phyloP scores from a whole-genome alignment of 2,888 invertebrate species.

The Himalopsyche anomala region DNA sequence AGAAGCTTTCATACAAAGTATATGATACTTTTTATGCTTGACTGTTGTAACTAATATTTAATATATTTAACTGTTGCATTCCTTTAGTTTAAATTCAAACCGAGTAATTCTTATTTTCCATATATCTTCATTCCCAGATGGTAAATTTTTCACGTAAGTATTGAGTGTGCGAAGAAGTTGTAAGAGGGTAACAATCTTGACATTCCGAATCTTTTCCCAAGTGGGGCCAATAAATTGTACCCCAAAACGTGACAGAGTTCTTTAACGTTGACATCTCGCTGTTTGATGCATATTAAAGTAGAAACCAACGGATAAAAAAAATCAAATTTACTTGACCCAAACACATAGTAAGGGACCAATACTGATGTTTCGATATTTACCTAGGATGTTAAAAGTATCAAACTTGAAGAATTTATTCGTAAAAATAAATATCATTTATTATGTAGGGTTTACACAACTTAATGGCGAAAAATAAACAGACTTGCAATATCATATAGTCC shows the following conservation, averaged over 20 bases:
- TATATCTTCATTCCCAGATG: neutral
- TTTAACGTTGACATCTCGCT: neutral
- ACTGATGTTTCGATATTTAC: neutral
- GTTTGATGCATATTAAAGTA: constrained; percentile 35
- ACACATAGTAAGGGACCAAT: neutral
- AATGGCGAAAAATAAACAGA: too few relatives aligned
- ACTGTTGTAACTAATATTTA: neutral
- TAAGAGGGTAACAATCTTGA: neutral
- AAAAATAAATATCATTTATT: too few relatives aligned
- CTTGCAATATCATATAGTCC: too few relatives aligned
- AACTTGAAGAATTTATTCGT: too few relatives aligned
- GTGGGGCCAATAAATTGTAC: constrained; percentile 26
- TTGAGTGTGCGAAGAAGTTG: neutral
- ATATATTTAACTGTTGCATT: neutral
- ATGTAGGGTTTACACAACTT: too few relatives aligned
- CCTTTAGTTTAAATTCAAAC: neutral
- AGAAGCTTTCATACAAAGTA: too few relatives aligned
- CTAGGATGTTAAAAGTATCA: neutral
- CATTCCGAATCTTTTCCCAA: neutral
- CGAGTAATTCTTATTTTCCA: neutral
- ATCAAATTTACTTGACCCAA: neutral
- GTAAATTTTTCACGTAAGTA: neutral
- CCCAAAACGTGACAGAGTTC: neutral
- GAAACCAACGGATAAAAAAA: neutral
- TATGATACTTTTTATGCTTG: too few relatives aligned